Conservation (phyloP, 2,113 vertebrate species). For the Pseudonaja textilis region DNA sequence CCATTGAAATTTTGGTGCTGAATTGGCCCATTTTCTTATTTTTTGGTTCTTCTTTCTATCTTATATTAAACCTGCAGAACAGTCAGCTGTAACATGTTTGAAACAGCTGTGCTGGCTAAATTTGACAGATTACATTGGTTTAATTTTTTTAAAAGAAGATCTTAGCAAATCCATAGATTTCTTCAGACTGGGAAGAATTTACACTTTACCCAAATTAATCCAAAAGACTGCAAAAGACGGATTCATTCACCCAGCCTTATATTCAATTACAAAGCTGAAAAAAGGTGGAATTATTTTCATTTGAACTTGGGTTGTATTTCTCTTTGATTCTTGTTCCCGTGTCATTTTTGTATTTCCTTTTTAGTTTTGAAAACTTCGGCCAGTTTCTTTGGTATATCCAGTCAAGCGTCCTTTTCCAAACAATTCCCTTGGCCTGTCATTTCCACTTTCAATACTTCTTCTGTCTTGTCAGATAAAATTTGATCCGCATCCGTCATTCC, state of each 20-base stretch:
- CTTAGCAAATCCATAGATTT: neutral
- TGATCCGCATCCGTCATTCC: neutral
- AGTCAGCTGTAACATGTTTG: neutral
- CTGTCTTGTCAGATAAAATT: neutral
- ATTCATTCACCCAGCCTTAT: neutral
- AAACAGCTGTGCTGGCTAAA: neutral
- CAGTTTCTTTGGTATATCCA: neutral
- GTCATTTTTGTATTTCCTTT: neutral
- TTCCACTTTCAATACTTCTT: neutral
- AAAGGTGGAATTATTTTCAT: neutral
- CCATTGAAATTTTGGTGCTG: neutral
- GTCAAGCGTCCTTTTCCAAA: neutral
- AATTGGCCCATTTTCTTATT: neutral
- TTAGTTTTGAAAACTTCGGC: neutral
- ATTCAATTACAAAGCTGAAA: neutral
- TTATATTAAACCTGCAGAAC: neutral
- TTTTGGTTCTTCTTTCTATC: neutral
- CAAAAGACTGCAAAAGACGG: neutral
- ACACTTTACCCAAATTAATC: neutral
- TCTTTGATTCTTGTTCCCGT: neutral
- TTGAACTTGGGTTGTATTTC: neutral
- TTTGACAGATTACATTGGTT: neutral
- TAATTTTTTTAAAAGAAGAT: neutral
- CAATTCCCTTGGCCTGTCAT: neutral
- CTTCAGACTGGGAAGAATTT: neutral